Evolutionary conservation across 2,797 vertebrate species (phyloP), one percentile per base, ranked within the genome.

Genomic region (Xenentodon cancila): DNA sequence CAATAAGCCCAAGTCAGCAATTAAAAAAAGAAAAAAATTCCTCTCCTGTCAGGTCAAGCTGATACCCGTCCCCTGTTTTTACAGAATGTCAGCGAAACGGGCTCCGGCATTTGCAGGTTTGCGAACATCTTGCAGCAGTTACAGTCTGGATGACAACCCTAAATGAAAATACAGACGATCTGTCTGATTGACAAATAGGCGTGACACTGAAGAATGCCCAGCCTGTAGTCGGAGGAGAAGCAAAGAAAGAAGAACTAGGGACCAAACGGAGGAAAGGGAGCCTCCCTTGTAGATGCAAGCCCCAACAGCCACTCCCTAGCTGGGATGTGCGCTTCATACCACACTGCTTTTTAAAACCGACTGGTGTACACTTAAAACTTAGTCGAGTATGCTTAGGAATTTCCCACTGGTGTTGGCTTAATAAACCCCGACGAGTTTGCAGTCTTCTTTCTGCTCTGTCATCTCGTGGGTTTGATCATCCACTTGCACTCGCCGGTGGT

Each of bases 151-250:
- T 79, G 87, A 79, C 66, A 16, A 50, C 3, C 1, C 34, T 40
- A 54, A 73, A 22, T 25, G 67, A 67, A 60, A 46, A 40, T 59
- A 7, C 73, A 61, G 49, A 63, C 54, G 11, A 1, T 53, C 22
- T 53, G 67, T 59, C 52, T 79, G 62, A 73, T 19, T 37, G 53
- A 68, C 71, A 64, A 59, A 47, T n/a, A 50, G 60, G 6, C 73
- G 79, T 79, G 82, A 81, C 82, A 71, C 21, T 22, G 45, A 79
- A 73, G 79, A 88, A 92, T 90, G 75, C 52, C 67, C 86, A 75
- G 82, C 87, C 77, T 53, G 52, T 59, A 83, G 83, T 88, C 76
- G 81, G 68, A 71, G 63, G 59, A 69, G 60, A 68, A 72, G 56
- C 62, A 63, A 75, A 27, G 59, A 67, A 51, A 59, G 61, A 52